Percentiles rank a stretch among this genome's conserved stretches.
Evolutionary conservation across 1,140 invertebrate genomes (phyloP).

Genomic region (Drosophila quadrilineata): DNA sequence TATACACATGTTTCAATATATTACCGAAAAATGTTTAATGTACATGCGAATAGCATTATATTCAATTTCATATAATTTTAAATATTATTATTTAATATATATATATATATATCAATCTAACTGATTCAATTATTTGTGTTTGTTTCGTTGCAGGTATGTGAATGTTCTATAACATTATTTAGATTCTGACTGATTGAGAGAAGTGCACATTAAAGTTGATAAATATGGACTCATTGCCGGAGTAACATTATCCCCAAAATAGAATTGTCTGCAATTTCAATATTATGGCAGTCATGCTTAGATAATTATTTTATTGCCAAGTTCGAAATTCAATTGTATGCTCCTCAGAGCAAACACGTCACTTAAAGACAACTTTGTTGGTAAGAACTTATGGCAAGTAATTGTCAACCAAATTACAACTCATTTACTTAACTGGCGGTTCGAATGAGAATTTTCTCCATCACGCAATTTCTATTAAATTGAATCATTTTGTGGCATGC

Average conservation of each 20-base stretch:
- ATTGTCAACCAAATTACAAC: background rate
- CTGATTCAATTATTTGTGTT: slow-evolving; percentile 1
- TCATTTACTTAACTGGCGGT: slow-evolving; percentile 6
- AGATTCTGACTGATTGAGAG: slow-evolving; percentile 42
- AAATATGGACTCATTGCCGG: slow-evolving; percentile 32
- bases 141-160: slow-evolving; percentile 54
- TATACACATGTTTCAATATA: no score
- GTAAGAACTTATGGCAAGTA: background rate
- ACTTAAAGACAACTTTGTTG: background rate
- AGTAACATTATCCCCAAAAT: slow-evolving; percentile 9
- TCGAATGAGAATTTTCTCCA: background rate
- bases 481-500: slow-evolving; percentile 21
- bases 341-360: background rate
- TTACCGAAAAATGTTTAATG: no score
- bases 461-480: slow-evolving; percentile 11
- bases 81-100: no score
- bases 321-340: slow-evolving; percentile 17
- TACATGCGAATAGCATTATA: background rate
- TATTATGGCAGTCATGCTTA: slow-evolving; percentile 1
- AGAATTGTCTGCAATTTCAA: slow-evolving; percentile 8
- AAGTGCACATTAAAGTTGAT: slow-evolving; percentile 40
- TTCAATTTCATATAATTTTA: background rate
- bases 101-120: slow-evolving; percentile 17
- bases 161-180: slow-evolving; percentile 36
- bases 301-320: slow-evolving; percentile 14